Conservation (phyloP, 2,113 vertebrate genomes). For the Toxostoma redivivum region DNA sequence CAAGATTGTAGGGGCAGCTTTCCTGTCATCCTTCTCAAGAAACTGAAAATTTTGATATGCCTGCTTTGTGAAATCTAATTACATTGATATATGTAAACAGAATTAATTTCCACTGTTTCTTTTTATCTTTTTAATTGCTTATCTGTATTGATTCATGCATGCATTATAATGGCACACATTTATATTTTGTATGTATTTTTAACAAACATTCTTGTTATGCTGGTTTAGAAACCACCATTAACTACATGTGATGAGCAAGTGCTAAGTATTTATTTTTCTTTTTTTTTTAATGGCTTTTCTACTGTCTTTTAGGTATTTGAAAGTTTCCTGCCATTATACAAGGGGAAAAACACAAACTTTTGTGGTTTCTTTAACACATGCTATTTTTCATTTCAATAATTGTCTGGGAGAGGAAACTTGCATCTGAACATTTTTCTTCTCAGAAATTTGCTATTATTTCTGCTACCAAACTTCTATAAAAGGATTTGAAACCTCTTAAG, state of each 20-base stretch:
- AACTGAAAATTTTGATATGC: background rate
- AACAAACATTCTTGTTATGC: rapidly evolving
- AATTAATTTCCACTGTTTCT: background rate
- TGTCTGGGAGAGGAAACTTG: background rate
- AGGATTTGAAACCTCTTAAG: background rate
- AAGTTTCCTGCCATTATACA: background rate
- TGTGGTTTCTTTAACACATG: background rate
- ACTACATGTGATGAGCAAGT: background rate
- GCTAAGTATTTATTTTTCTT: background rate
- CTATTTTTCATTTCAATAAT: background rate
- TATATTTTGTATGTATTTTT: no score
- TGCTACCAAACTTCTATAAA: background rate
- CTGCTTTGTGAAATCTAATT: background rate
- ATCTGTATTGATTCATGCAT: background rate
- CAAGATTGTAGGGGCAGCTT: background rate
- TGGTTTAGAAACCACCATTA: background rate
- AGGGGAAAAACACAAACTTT: background rate
- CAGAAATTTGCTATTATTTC: background rate
- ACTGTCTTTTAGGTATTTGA: background rate
- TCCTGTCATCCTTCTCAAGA: background rate
- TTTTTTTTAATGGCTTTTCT: background rate
- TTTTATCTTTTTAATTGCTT: background rate
- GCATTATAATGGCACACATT: background rate
- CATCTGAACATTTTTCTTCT: background rate
- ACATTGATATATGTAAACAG: background rate